phyloP scores from a whole-genome alignment of 1,140 invertebrate species.

The Leptestheria dahalacensis region DNA sequence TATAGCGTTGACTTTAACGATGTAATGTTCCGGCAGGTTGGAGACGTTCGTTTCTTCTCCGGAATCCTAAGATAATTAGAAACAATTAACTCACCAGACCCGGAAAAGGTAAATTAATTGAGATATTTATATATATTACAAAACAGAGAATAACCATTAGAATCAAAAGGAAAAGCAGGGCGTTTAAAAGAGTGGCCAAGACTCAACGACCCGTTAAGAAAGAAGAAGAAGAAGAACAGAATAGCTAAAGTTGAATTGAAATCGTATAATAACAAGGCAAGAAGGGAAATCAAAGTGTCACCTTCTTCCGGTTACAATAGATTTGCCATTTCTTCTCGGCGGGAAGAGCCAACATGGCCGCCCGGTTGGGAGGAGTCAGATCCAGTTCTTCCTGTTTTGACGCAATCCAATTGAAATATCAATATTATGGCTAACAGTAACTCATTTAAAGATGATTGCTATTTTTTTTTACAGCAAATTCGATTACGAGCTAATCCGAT shows the following conservation, averaged over 20 bases:
- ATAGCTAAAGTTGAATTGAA: neutral
- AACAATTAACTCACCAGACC: neutral
- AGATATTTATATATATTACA: neutral
- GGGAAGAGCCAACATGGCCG: slow-evolving; percentile 77
- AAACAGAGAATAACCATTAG: neutral
- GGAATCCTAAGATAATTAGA: slow-evolving; percentile 23
- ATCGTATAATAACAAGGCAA: neutral
- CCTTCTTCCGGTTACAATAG: slow-evolving; percentile 70
- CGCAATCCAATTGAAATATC: too few species aligned
- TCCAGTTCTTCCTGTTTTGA: slow-evolving; percentile 71
- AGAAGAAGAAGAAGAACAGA: neutral
- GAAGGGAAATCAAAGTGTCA: neutral
- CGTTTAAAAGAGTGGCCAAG: too few species aligned
- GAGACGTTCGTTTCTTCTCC: slow-evolving; percentile 44
- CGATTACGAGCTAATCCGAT: too few species aligned
- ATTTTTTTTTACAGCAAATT: too few species aligned
- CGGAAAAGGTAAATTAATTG: neutral
- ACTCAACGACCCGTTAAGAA: too few species aligned
- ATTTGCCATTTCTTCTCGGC: slow-evolving; percentile 96
- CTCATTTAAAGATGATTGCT: neutral
- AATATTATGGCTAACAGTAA: neutral
- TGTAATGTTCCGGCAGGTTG: slow-evolving; percentile 69
- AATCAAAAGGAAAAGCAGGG: neutral
- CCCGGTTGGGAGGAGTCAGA: slow-evolving; percentile 78
- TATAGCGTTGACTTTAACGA: slow-evolving; percentile 63